Base-by-base conservation (phyloP, 2,797 vertebrate species). In the Champsocephalus esox region DNA sequence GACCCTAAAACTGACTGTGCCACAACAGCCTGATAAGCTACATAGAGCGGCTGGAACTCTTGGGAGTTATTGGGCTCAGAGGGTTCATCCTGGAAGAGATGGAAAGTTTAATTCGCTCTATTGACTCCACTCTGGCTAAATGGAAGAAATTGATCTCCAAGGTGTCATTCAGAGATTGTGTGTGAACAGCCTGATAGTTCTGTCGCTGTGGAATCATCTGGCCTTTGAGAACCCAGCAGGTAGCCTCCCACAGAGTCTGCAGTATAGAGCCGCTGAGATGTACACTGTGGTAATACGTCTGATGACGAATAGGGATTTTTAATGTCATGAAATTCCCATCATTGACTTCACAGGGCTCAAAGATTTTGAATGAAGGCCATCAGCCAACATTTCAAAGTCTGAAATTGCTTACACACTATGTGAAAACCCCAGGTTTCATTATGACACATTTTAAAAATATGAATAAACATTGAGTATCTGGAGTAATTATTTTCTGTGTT, bases 111-210 rank as follows among this genome's bases (percentile, higher is more conserved):
- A 83, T 81, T 64, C 49, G 66, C 83, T 81, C 65, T 64, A 75
- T 75, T 85, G 78, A 85, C 80, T 86, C 60, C 66, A 80, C 81
- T 83, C 80, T 32, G 62, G 63, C 63, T 80, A 73, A 86, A 85
- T 86, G 80, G 78, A 85, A 81, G 78, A 75, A 89, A 86, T 81
- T 86, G 82, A 86, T 88, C 84, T 85, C 74, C 75, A 79, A 80
- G 72, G 86, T 89, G 79, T 80, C 82, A 78, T 83, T 85, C 73
- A 62, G 70, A 77, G 77, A 80, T 77, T 79, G 81, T 75, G 74
- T 72, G 74, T 77, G 72, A 69, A 65, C 64, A 41, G 44, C 45
- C 73, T 8, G 51, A 74, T 71, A 72, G 61, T 41, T 28, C 57
- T 59, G 66, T 54, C 50, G 69, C 68, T 12, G 48, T 70, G 63